These are phyloP conservation scores for Glomeris maerens DNA, from an alignment of 1,140 invertebrate genomes.

Conservation along the genomic window DNA sequence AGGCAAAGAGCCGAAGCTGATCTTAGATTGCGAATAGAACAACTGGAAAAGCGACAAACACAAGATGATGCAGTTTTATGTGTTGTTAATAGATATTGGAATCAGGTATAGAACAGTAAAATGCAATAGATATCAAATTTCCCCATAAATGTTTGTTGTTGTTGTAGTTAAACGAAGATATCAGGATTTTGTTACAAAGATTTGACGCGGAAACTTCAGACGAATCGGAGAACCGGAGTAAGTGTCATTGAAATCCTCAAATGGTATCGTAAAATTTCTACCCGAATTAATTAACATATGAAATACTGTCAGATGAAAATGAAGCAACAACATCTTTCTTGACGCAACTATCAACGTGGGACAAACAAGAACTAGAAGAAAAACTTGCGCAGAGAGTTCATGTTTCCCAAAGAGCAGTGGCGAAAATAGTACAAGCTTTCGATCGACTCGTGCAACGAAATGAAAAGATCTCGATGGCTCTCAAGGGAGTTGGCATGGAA, in stretches of 20 bases:
- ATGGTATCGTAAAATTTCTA: too few species aligned
- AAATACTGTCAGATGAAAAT: slow-evolving; percentile 68
- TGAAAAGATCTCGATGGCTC: slow-evolving; percentile 73
- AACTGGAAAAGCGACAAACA: slow-evolving; percentile 89
- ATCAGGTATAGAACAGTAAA: slow-evolving; percentile 40
- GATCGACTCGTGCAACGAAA: slow-evolving; percentile 84
- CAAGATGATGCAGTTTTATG: slow-evolving; percentile 95
- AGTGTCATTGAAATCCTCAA: too few species aligned
- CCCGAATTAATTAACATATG: too few species aligned
- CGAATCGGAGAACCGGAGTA: slow-evolving; percentile 87
- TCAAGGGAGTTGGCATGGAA: slow-evolving; percentile 56
- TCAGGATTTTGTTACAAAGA: slow-evolving; percentile 77
- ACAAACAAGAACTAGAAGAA: slow-evolving; percentile 91
- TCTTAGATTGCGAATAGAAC: slow-evolving; percentile 80
- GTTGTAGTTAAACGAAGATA: slow-evolving; percentile 73
- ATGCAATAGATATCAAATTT: not conserved
- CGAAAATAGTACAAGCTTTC: slow-evolving; percentile 90
- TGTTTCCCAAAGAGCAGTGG: slow-evolving; percentile 82
- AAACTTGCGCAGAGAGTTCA: slow-evolving; percentile 82
- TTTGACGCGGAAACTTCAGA: slow-evolving; percentile 96
- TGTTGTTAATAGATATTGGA: slow-evolving; percentile 97
- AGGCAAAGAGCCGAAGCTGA: slow-evolving; percentile 77
- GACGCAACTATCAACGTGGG: slow-evolving; percentile 92
- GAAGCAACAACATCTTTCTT: slow-evolving; percentile 93
- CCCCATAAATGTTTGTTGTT: slow-evolving; percentile 9